Conservation (phyloP, 1,140 invertebrate genomes). For the Spodoptera frugiperda region DNA sequence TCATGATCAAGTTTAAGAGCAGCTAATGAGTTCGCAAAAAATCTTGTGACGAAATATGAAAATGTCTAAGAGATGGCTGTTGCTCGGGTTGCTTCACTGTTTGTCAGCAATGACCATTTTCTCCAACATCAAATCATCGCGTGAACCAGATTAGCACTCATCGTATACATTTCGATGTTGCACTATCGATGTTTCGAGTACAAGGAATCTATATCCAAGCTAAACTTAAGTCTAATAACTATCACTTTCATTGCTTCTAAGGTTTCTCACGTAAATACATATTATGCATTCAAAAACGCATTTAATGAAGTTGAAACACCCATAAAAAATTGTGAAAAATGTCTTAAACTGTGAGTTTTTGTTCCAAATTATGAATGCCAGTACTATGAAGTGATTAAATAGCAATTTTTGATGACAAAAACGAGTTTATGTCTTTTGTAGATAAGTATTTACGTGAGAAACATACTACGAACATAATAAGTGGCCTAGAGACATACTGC, state of each 20-base stretch:
- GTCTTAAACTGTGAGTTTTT: not conserved
- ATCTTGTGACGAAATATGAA: too few species aligned
- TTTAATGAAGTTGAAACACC: not conserved
- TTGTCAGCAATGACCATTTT: too few species aligned
- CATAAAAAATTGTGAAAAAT: too few species aligned
- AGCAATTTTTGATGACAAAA: too few species aligned
- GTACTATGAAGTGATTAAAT: too few species aligned
- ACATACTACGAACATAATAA: conserved; percentile 49
- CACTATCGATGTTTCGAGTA: conserved; percentile 40
- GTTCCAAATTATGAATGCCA: too few species aligned
- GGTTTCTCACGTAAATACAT: conserved; percentile 21
- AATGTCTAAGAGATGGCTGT: too few species aligned
- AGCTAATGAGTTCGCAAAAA: too few species aligned
- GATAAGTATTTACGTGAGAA: conserved; percentile 14
- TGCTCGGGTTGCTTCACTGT: too few species aligned
- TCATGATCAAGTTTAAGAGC: too few species aligned
- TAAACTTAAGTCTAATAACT: conserved; percentile 44
- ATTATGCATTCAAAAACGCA: not conserved
- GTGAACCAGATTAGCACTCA: conserved; percentile 12
- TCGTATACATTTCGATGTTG: conserved; percentile 31
- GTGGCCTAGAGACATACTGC: conserved; percentile 74
- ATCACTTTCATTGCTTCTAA: conserved; percentile 51
- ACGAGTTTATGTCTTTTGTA: too few species aligned
- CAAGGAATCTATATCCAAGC: conserved; percentile 38
- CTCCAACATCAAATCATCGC: not conserved